Conservation (phyloP, 2,113 vertebrate species). For the Lepus americanus region DNA sequence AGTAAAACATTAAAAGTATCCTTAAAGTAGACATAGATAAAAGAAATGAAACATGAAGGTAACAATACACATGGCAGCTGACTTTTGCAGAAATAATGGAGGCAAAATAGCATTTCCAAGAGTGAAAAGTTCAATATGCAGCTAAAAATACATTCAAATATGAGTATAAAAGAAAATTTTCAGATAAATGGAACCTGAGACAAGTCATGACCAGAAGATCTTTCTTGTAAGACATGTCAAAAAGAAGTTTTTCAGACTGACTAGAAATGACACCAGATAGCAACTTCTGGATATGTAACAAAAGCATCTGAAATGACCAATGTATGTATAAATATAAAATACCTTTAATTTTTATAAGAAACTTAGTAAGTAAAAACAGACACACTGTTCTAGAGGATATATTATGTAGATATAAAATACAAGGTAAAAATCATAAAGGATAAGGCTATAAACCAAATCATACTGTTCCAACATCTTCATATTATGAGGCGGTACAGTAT, state of each 20-base stretch:
- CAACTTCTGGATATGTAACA: not conserved
- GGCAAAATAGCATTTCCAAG: not conserved
- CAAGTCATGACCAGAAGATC: not conserved
- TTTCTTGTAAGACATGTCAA: constrained; percentile 7
- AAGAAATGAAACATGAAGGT: not conserved
- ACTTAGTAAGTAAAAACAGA: not conserved
- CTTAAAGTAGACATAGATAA: not conserved
- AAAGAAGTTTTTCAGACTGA: constrained; percentile 24
- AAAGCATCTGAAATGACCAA: not conserved
- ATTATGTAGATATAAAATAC: not conserved
- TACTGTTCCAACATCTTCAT: not conserved
- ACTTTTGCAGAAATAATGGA: not conserved
- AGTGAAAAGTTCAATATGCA: not conserved
- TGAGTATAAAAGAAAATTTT: constrained; percentile 40
- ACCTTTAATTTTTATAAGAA: not conserved
- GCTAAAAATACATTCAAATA: not conserved
- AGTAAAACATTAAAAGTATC: not conserved
- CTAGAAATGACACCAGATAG: not conserved
- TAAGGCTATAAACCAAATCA: not conserved
- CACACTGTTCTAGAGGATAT: not conserved
- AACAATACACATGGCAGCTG: not conserved
- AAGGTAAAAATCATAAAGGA: not conserved
- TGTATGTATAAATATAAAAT: not conserved
- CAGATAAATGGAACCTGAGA: constrained; percentile 45
- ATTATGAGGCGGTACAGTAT: not conserved